A percentile compares a stretch with the other conserved stretches of the same genome.
These are phyloP conservation scores for Pinctada fucata DNA, from an alignment of 2,888 invertebrate genomes.

Conservation along the genomic window DNA sequence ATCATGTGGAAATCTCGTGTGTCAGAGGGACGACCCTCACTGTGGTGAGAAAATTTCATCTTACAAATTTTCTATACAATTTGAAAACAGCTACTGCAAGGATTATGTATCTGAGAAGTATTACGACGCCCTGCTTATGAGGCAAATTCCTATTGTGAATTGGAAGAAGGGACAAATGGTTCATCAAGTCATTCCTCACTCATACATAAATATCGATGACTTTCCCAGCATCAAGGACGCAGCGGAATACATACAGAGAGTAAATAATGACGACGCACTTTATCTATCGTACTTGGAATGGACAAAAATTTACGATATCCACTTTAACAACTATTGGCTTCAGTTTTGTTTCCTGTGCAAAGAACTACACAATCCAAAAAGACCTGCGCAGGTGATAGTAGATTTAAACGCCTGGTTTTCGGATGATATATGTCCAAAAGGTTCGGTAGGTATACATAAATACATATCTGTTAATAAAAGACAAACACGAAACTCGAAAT, in stretches of 20 bases:
- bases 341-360: constrained; percentile 56
- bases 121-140: constrained; percentile 52
- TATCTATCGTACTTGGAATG: constrained; percentile 62
- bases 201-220: constrained; percentile 54
- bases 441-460: constrained; percentile 36
- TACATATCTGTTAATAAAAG: too few species aligned
- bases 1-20: constrained; percentile 49
- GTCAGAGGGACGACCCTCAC: constrained; percentile 25
- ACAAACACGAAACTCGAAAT: too few species aligned
- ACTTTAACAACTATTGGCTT: constrained; percentile 35
- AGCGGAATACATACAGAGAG: constrained; percentile 46
- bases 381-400: constrained; percentile 47
- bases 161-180: constrained; percentile 47
- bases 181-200: constrained; percentile 36
- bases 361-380: constrained; percentile 51
- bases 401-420: constrained; percentile 52
- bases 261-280: constrained; percentile 50
- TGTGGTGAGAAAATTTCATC: constrained; percentile 44
- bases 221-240: constrained; percentile 43
- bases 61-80: constrained; percentile 62
- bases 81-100: constrained; percentile 61
- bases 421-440: constrained; percentile 48
- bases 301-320: constrained; percentile 45
- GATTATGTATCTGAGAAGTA: constrained; percentile 67
- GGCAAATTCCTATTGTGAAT: constrained; percentile 62